Percentiles rank a stretch among this genome's conserved stretches.
Evolutionary conservation across 2,113 vertebrate genomes (phyloP).

Genomic region (Cyanoramphus novaezelandiae): DNA sequence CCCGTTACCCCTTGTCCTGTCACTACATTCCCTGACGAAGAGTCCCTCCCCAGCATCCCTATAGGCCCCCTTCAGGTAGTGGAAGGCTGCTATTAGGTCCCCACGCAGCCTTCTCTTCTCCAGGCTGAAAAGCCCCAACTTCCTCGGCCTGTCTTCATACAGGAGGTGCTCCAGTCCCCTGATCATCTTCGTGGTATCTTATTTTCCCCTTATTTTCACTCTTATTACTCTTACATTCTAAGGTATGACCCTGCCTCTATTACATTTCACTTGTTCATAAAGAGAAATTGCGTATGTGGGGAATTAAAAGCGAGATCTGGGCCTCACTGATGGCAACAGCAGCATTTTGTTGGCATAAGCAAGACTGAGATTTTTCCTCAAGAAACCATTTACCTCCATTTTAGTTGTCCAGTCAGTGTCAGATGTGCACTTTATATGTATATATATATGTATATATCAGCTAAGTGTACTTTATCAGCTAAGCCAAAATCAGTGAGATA

Average conservation of each 20-base stretch:
- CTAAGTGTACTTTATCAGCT: background rate
- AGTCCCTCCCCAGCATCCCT: no score
- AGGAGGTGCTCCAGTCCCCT: no score
- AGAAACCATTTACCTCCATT: accelerated
- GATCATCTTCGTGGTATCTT: no score
- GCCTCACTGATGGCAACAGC: background rate
- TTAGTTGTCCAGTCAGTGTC: background rate
- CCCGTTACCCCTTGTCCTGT: no score
- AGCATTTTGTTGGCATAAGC: background rate
- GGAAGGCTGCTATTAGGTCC: no score
- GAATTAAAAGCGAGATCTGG: background rate
- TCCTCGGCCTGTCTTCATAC: no score
- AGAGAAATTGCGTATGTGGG: background rate
- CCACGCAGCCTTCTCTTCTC: no score
- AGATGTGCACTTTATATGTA: background rate
- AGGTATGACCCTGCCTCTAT: background rate
- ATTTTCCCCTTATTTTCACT: background rate
- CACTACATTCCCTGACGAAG: no score
- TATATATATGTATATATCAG: no score
- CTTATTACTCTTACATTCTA: background rate
- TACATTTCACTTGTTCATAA: background rate
- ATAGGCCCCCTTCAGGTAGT: no score
- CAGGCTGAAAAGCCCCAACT: no score
- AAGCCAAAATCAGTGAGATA: background rate
- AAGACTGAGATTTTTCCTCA: background rate